Conservation (phyloP, 2,113 vertebrate species). For the Catharus bicknelli region DNA sequence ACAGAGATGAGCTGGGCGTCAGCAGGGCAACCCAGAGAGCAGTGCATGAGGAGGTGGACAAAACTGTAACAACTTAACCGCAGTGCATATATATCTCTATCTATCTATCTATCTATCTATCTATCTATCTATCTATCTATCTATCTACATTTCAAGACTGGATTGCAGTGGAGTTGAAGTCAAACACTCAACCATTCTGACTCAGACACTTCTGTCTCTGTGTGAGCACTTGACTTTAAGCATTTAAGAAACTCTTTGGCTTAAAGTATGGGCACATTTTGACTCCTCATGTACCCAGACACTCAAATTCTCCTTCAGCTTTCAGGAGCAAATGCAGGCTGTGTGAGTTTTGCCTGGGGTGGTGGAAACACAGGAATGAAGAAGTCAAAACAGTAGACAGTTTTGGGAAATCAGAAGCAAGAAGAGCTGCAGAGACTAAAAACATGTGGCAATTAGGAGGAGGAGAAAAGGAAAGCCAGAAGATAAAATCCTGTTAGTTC, state of each 20-base stretch:
- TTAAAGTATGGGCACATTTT: background rate
- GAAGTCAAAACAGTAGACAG: background rate
- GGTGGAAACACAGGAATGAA: background rate
- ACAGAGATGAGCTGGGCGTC: background rate
- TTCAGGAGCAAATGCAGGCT: background rate
- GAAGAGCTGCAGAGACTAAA: background rate
- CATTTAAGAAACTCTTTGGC: background rate
- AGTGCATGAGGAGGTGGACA: background rate
- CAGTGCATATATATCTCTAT: background rate
- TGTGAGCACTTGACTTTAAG: background rate
- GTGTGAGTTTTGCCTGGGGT: background rate
- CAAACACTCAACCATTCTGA: constrained; percentile 7
- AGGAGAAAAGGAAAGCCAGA: background rate
- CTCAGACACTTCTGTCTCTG: constrained; percentile 8
- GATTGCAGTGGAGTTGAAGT: background rate
- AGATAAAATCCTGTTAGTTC: background rate
- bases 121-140: background rate
- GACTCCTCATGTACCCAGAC: background rate
- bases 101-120: background rate
- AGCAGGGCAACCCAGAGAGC: background rate
- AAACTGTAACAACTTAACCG: background rate
- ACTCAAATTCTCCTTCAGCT: background rate
- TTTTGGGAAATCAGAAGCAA: background rate
- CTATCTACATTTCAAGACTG: background rate
- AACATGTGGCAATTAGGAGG: background rate